Base-by-base conservation (phyloP, 2,888 invertebrate species). In the Agrotis segetum region DNA sequence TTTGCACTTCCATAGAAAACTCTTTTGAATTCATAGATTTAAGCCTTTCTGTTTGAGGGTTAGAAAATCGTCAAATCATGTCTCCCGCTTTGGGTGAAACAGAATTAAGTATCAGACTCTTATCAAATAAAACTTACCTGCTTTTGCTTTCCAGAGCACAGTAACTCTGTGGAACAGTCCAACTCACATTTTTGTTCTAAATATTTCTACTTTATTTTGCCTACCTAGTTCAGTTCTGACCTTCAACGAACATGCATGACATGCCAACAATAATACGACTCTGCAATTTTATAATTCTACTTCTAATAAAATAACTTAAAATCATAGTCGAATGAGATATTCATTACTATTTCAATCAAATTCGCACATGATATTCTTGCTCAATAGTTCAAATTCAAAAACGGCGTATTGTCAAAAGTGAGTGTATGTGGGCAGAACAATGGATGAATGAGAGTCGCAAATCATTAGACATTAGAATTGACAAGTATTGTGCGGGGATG, bases 361-460 rank as follows among this genome's bases (percentile, higher is more conserved):
- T 83, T 74, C 64, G 77, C 74, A 75, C 66, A 75, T 78, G 67
- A 78, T 73, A 79, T 71, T 79, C 46, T 85, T 85, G 77, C 83
- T 76, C 70, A 81, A 84, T 65, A 63, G 47, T 68, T 64, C 59
- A 78, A 70, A 80, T 68, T 64, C 59, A 78, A 70, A 80, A 75
- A 76, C 69, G 47, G 59, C 60, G 71, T 71, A 77, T 79, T 82
- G 82, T 83, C 79, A 74, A 77, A 84, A 81, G 53, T 74, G 77
- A 84, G 71, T 72, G 74, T 59, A 83, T 81, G 88, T 92, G 87
- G 91, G 90, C 69, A 80, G 89, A 89, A 89, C 88, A 89, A 89
- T 89, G 61, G 40, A 40, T 40, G 40, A 40, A 40, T 40, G 40
- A 2, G 68, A 69, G 67, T 81, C 88, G 86, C 84, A 85, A 87